Conservation (phyloP, 2,888 invertebrate species). For the Gastracanthus pulcherrimus region DNA sequence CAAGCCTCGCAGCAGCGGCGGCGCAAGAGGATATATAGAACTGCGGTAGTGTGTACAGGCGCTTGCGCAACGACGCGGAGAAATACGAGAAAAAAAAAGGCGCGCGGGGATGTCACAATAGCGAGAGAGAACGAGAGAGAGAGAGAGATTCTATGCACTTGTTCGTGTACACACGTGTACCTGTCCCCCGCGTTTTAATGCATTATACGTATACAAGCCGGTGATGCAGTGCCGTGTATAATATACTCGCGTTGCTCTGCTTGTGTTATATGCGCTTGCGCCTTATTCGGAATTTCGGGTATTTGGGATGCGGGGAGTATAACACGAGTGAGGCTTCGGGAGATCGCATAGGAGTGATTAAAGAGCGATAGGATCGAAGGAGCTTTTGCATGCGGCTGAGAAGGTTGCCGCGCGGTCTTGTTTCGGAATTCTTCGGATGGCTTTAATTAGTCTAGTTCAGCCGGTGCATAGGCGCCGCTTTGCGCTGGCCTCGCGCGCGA, state of each 20-base stretch:
- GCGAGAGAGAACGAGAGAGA: not conserved
- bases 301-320: no score
- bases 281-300: not conserved
- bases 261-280: not conserved
- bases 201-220: not conserved
- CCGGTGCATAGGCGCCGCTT: no score
- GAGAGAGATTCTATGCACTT: not conserved
- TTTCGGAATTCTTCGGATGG: not conserved
- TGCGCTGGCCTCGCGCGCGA: not conserved
- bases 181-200: not conserved
- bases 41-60: not conserved
- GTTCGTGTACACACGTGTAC: not conserved
- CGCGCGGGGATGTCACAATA: slow-evolving; percentile 29
- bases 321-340: not conserved
- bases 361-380: not conserved
- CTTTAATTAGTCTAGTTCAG: not conserved
- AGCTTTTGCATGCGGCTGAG: no score
- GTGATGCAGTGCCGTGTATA: no score
- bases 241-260: no score
- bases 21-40: not conserved
- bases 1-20: not conserved
- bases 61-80: slow-evolving; percentile 15
- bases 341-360: not conserved
- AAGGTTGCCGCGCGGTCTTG: not conserved
- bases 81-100: not conserved